Base-by-base conservation (phyloP, 2,888 invertebrate species). In the Rhodophaea formosa region DNA sequence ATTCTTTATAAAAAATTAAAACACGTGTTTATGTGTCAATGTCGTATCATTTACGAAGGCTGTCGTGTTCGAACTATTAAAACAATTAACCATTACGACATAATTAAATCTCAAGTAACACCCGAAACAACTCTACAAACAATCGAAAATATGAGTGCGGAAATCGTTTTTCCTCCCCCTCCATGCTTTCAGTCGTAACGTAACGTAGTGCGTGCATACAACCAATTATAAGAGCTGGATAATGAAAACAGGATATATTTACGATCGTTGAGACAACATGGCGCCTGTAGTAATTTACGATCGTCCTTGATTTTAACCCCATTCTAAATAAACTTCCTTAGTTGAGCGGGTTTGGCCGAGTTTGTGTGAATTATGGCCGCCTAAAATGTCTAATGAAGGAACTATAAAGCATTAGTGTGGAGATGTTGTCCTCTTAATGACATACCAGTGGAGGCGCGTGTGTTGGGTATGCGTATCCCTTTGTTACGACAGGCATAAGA, bases 181-280 rank as follows among this genome's bases (percentile, higher is more conserved):
- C 57, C 46, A 62, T 42, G 53, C 60, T 58, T 57, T 57, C 47
- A 60, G 52, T 61, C 64, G 62, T 59, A 64, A 60, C 66, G 63
- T 65, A 60, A 69, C 62, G 68, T 60, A 62, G 58, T 80, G 85
- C 90, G 88, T 90, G 89, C 74, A 68, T 72, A 71, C 70, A 64
- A 65, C 77, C 82, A 85, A 86, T 89, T 87, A 87, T 79, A 85
- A 77, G 77, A 74, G 69, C 69, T 67, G 70, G 75, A 76, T 85
- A 89, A 90, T 90, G 88, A 89, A 84, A 85, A 86, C 80, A 74
- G 80, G 80, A 86, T 87, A 86, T 84, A 88, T 89, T 84, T 85
- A 86, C 82, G 84, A 83, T 80, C 77, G 80, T 80, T 79, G 72
- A 86, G 87, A 88, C 87, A 86, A 86, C 79, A 78, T 79, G 83